phyloP scores from a whole-genome alignment of 2,888 invertebrate species.

The Zeuzera pyrina region DNA sequence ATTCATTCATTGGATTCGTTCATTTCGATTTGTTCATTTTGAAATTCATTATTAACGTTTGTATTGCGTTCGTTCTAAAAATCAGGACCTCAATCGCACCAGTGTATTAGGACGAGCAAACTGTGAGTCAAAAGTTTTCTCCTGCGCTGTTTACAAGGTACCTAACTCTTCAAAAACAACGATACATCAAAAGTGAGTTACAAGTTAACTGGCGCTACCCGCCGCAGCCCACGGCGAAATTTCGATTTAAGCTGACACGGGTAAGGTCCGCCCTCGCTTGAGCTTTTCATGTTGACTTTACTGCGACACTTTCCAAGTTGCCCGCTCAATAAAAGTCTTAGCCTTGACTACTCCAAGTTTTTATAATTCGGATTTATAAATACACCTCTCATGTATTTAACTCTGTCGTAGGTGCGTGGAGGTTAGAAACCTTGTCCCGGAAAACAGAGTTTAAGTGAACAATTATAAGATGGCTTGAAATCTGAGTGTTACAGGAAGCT shows the following conservation, averaged over 20 bases:
- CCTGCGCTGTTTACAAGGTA: conserved; percentile 51
- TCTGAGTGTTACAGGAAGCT: too few species aligned
- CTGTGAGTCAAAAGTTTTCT: conserved; percentile 49
- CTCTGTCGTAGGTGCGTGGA: too few species aligned
- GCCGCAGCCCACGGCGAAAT: conserved; percentile 38
- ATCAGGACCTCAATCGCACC: conserved; percentile 26
- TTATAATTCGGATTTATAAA: too few species aligned
- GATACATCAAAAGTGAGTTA: conserved; percentile 68
- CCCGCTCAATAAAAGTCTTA: conserved; percentile 30
- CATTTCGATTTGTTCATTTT: too few species aligned
- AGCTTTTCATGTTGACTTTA: conserved; percentile 38
- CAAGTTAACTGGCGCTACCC: conserved; percentile 54
- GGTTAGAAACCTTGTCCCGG: too few species aligned
- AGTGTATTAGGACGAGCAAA: conserved; percentile 30
- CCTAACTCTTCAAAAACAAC: conserved; percentile 58
- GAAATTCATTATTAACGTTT: too few species aligned
- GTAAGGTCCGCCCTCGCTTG: conserved; percentile 27
- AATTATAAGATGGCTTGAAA: too few species aligned
- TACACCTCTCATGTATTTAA: too few species aligned
- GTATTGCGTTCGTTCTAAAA: too few species aligned
- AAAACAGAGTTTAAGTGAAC: too few species aligned
- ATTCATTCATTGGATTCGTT: too few species aligned
- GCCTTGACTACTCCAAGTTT: too few species aligned
- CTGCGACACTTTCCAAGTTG: conserved; percentile 35
- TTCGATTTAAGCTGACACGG: conserved; percentile 52